Evolutionary conservation across 2,888 invertebrate species (phyloP), one percentile per base, ranked within the genome.

Genomic region (Orthosia gracilis): DNA sequence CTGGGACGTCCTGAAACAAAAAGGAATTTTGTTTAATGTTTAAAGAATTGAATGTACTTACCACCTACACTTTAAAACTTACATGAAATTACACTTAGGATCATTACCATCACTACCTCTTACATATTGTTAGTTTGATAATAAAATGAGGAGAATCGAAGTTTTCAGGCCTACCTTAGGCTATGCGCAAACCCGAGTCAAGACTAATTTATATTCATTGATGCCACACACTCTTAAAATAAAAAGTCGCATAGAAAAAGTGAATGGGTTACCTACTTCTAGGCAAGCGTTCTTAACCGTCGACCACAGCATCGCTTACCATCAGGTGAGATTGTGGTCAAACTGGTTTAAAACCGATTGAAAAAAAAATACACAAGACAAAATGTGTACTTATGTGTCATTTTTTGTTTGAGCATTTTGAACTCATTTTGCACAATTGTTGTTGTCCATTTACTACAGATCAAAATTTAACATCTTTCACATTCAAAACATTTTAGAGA

Each of bases 1-100:
- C 96, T 0, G 95, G 95, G 61, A 94, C 90, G 80, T 96, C 96
- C 96, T 96, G 91, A 55, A 95, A 95, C 87, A 90, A 89, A 89
- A 72, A 0, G n/a, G 40, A 65, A 58, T 3, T 12, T 3, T 71
- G 18, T 70, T 63, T 31, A 69, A 67, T 69, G 12, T 54, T 55
- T 50, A 15, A 52, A 59, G 17, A 74, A 47, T n/a, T 15, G 9
- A 50, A 62, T 9, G 12, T 49, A 49, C 31, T 9, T 45, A 18
- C 4, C 1, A 21, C 4, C 52, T 52, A 61, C 15, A 61, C 12
- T 58, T 57, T 31, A 61, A 13, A 23, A 1, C 54, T 55, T 58
- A 63, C 70, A 82, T 55, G 40, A 72, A 58, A 65, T 57, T 54
- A 71, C 47, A 69, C 61, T 73, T 65, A 57, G 47, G n/a, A 9